Evolutionary conservation across 2,888 invertebrate species (phyloP).

Genomic region (Hyposoter dolosus): DNA sequence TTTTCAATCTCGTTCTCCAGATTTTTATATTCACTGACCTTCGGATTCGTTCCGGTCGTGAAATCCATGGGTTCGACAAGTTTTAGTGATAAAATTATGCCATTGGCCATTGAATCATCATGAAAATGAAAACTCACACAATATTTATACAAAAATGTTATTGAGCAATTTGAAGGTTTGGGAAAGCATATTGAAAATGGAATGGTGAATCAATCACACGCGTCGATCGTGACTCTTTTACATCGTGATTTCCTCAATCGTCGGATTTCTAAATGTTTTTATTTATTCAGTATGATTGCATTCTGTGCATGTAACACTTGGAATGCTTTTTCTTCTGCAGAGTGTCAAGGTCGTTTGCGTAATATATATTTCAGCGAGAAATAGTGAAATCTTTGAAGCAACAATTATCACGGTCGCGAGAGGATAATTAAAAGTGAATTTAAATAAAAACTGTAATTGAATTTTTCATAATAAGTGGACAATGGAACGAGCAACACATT

Average conservation of each 20-base stretch:
- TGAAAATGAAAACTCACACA: no score
- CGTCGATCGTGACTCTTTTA: not conserved
- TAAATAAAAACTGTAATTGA: not conserved
- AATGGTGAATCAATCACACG: not conserved
- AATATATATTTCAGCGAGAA: not conserved
- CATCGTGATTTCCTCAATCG: not conserved
- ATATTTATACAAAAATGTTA: not conserved
- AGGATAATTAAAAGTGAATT: not conserved
- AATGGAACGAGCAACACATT: not conserved
- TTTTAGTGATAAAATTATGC: not conserved
- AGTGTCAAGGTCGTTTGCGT: constrained; percentile 15
- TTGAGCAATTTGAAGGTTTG: not conserved
- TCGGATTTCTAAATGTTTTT: not conserved
- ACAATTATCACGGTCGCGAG: not conserved
- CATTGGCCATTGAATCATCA: not conserved
- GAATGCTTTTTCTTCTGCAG: not conserved
- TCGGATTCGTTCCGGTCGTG: constrained; percentile 10
- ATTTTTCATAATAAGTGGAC: no score
- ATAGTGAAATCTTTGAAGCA: not conserved
- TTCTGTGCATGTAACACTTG: constrained; percentile 6
- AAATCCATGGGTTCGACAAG: not conserved
- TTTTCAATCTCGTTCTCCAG: not conserved
- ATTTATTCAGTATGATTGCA: constrained; percentile 10
- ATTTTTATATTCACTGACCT: constrained; percentile 11
- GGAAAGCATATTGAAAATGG: not conserved